Conservation (phyloP, 2,113 vertebrate genomes). For the Ciconia boyciana region DNA sequence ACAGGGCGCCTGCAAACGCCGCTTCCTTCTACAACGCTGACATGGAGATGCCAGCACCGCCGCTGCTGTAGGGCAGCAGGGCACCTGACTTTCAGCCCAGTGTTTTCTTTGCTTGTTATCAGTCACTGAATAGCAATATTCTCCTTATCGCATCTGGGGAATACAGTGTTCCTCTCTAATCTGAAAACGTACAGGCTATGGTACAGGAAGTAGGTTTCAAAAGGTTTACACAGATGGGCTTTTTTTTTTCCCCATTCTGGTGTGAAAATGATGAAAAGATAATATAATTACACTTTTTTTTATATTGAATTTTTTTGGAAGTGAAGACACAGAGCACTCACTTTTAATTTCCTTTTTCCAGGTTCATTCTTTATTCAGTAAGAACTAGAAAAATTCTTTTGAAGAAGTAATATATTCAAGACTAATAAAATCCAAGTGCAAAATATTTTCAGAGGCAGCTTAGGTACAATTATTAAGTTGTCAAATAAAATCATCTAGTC, state of each 20-base stretch:
- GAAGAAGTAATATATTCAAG: neutral
- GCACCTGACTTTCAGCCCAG: neutral
- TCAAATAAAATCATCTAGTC: neutral
- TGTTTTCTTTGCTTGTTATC: neutral
- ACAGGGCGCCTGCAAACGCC: rapidly evolving
- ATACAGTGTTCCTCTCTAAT: neutral
- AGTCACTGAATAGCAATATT: rapidly evolving
- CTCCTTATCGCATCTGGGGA: neutral
- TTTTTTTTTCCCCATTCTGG: neutral
- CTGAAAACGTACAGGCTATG: neutral
- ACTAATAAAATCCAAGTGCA: constrained; percentile 6
- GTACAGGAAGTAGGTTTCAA: neutral
- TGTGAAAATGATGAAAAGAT: neutral
- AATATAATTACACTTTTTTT: neutral
- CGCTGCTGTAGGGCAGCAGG: neutral
- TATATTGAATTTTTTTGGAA: neutral
- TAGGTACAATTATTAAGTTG: neutral
- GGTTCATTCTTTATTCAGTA: neutral
- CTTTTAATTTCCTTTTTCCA: neutral
- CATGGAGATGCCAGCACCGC: neutral
- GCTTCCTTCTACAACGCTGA: neutral
- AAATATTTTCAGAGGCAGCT: constrained; percentile 20
- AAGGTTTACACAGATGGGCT: neutral
- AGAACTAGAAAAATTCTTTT: neutral
- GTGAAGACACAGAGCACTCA: neutral